Conservation (phyloP, 2,113 vertebrate species). For the Tor tambroides region DNA sequence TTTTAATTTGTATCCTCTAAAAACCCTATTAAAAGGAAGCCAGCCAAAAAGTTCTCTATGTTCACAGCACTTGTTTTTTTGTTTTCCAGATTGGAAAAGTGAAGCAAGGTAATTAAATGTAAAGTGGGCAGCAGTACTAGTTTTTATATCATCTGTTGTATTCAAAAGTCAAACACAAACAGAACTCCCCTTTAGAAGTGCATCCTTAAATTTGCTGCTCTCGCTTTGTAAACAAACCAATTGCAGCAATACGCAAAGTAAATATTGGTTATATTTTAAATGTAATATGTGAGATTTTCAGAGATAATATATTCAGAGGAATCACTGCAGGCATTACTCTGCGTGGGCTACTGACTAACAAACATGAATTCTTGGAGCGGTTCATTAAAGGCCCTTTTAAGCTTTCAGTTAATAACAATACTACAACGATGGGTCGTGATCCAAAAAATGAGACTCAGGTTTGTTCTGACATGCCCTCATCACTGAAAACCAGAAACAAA, state of each 20-base stretch:
- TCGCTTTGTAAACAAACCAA: constrained; percentile 46
- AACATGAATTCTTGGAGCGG: not conserved
- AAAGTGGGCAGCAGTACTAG: constrained; percentile 55
- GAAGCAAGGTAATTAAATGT: constrained; percentile 66
- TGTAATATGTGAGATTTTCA: constrained; percentile 15
- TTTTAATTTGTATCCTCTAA: constrained; percentile 71
- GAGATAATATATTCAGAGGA: constrained; percentile 26
- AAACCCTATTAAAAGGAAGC: constrained; percentile 65
- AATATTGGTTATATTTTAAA: constrained; percentile 32
- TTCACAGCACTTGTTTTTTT: constrained; percentile 56
- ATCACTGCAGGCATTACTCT: constrained; percentile 21
- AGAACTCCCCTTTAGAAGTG: constrained; percentile 31
- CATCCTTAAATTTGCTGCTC: constrained; percentile 19
- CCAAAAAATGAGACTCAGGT: not conserved
- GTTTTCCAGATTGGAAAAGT: constrained; percentile 47
- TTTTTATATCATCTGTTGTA: constrained; percentile 46
- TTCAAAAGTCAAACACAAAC: constrained; percentile 46
- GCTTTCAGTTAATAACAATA: not conserved
- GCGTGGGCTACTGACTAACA: constrained; percentile 8
- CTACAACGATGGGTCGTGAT: not conserved
- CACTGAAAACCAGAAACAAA: not conserved
- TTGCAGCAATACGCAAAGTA: constrained; percentile 42
- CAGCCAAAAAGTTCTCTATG: constrained; percentile 61
- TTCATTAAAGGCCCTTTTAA: not conserved
- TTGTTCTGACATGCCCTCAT: not conserved